phyloP scores from a whole-genome alignment of 2,888 invertebrate genomes.

The Andrena hattorfiana region DNA sequence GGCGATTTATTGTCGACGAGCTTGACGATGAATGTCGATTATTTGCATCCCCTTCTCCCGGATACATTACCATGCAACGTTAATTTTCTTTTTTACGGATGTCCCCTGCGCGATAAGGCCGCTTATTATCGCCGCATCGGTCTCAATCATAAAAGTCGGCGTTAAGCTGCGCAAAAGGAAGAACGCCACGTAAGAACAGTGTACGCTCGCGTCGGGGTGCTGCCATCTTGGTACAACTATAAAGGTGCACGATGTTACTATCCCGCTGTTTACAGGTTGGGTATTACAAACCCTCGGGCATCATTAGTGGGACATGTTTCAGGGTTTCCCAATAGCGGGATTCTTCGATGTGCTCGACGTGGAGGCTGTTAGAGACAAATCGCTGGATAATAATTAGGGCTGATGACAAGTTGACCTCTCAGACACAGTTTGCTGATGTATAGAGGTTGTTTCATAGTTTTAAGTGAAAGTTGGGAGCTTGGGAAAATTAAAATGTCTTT shows the following conservation, averaged over 20 bases:
- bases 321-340: slow-evolving; percentile 28
- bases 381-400: slow-evolving; percentile 22
- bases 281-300: slow-evolving; percentile 19
- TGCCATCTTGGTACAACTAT: slow-evolving; percentile 54
- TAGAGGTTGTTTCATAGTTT: no score
- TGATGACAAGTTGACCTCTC: no score
- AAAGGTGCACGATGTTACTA: slow-evolving; percentile 41
- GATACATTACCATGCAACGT: slow-evolving; percentile 40
- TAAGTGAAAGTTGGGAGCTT: no score
- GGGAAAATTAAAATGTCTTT: no score
- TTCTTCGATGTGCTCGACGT: slow-evolving; percentile 12
- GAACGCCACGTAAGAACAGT: slow-evolving; percentile 31
- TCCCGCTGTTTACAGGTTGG: slow-evolving; percentile 34
- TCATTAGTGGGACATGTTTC: slow-evolving; percentile 31
- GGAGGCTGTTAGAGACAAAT: slow-evolving; percentile 20
- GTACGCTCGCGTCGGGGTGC: background rate
- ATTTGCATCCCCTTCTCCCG: slow-evolving; percentile 28
- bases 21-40: slow-evolving; percentile 54
- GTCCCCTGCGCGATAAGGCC: slow-evolving; percentile 32
- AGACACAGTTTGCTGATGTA: no score
- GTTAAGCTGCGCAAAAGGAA: slow-evolving; percentile 36
- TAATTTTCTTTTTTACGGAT: slow-evolving; percentile 47
- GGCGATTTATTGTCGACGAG: slow-evolving; percentile 28
- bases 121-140: slow-evolving; percentile 57
- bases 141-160: slow-evolving; percentile 52